phyloP scores from a whole-genome alignment of 2,797 vertebrate genomes.

The Cheirogaleus major region DNA sequence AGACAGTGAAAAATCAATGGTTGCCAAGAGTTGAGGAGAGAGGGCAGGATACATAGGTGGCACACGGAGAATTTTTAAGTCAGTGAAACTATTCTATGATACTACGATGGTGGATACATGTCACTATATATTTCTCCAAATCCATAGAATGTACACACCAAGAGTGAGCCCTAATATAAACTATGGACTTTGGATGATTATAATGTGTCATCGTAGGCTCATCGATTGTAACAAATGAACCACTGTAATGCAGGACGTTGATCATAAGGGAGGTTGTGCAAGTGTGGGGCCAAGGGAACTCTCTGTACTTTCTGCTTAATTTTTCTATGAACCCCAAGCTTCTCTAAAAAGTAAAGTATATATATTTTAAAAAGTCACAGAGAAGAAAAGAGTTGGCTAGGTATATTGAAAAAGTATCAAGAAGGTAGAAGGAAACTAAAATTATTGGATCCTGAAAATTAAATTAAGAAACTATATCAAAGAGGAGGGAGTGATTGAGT shows the following conservation, averaged over 20 bases:
- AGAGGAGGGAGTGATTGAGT: neutral
- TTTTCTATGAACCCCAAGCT: neutral
- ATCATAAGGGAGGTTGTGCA: neutral
- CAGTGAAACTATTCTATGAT: neutral
- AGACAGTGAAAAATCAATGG: neutral
- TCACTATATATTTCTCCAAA: neutral
- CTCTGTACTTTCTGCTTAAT: neutral
- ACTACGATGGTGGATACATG: neutral
- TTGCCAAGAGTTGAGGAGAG: neutral
- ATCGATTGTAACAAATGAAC: neutral
- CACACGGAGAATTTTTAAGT: neutral
- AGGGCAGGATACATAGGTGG: neutral
- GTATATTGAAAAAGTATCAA: neutral
- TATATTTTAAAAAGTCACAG: neutral
- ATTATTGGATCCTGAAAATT: neutral
- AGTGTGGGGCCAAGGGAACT: neutral
- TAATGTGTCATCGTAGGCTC: neutral
- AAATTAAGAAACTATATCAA: neutral
- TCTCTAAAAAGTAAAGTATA: neutral
- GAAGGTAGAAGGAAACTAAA: neutral
- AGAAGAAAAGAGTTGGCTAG: neutral
- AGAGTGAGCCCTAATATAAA: neutral
- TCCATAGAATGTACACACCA: neutral
- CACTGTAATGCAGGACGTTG: neutral
- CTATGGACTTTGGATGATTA: neutral